These are phyloP conservation scores for Henicopernis longicauda DNA, from an alignment of 2,113 vertebrate species.

Conservation along the genomic window DNA sequence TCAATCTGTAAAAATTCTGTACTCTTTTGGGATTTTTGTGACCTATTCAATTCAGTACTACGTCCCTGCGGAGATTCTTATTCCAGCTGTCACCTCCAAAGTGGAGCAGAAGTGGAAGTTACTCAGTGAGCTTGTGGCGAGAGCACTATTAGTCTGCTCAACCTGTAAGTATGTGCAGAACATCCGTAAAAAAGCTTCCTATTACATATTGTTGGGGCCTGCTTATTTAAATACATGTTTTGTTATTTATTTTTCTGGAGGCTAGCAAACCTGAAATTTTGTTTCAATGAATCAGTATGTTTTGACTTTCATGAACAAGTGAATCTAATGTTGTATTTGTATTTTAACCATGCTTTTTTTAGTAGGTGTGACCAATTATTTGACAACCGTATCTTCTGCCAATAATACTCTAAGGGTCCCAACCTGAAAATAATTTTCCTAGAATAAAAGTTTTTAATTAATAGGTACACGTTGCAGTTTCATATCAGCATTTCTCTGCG, in stretches of 20 bases:
- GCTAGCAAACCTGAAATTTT: not conserved
- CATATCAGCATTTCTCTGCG: not conserved
- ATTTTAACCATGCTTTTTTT: not conserved
- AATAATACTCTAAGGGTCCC: not conserved
- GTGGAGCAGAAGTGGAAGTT: constrained; percentile 75
- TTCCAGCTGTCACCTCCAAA: constrained; percentile 72
- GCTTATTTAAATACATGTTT: not conserved
- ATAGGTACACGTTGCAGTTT: not conserved
- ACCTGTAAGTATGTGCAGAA: constrained; percentile 81
- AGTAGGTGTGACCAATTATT: not conserved
- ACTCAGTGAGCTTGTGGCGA: constrained; percentile 68
- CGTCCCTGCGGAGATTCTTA: constrained; percentile 84
- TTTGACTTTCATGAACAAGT: not conserved
- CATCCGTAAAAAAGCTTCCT: not conserved
- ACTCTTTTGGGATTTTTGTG: constrained; percentile 89
- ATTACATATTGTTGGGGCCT: not conserved
- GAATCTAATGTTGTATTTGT: not conserved
- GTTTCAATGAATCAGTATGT: not conserved
- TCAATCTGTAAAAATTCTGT: constrained; percentile 85
- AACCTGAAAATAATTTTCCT: not conserved
- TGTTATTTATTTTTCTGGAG: not conserved
- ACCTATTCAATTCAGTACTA: constrained; percentile 89
- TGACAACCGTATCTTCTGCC: not conserved
- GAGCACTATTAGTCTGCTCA: constrained; percentile 76
- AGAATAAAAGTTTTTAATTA: not conserved